These are phyloP conservation scores for Druon quercuslanigerum DNA, from an alignment of 1,140 invertebrate species.

Conservation along the genomic window DNA sequence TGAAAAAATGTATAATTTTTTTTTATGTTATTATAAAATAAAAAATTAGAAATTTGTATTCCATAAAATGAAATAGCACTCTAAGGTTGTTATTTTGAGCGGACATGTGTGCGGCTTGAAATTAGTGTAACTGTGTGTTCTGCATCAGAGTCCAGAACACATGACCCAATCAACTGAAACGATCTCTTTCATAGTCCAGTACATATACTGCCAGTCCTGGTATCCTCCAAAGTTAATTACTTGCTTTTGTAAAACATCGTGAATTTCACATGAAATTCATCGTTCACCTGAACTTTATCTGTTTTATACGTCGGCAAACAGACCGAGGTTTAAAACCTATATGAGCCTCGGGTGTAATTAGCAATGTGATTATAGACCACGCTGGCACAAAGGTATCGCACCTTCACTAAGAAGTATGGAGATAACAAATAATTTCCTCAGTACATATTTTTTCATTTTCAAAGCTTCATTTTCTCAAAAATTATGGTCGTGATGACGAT, in stretches of 20 bases:
- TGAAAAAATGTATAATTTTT: too few species aligned
- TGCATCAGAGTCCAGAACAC: constrained; percentile 11
- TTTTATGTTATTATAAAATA: too few species aligned
- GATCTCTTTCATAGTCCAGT: constrained; percentile 48
- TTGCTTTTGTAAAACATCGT: constrained; percentile 62
- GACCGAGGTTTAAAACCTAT: constrained; percentile 52
- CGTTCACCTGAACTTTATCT: constrained; percentile 64
- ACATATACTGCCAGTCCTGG: constrained; percentile 47
- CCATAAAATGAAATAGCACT: background rate
- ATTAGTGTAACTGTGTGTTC: background rate
- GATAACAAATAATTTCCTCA: background rate
- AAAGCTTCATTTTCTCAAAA: background rate
- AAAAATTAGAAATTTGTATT: too few species aligned
- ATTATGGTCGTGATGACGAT: background rate
- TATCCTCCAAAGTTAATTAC: constrained; percentile 64
- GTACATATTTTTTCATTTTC: background rate
- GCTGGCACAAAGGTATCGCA: background rate
- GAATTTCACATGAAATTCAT: constrained; percentile 68
- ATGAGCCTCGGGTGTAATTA: constrained; percentile 64
- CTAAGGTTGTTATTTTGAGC: background rate
- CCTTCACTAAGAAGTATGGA: constrained; percentile 7
- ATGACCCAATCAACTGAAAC: constrained; percentile 42
- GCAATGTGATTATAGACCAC: constrained; percentile 19
- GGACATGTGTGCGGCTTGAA: background rate
- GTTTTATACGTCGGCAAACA: constrained; percentile 36